Evolutionary conservation across 2,113 vertebrate genomes (phyloP).

Genomic region (Nansenia antarctica): DNA sequence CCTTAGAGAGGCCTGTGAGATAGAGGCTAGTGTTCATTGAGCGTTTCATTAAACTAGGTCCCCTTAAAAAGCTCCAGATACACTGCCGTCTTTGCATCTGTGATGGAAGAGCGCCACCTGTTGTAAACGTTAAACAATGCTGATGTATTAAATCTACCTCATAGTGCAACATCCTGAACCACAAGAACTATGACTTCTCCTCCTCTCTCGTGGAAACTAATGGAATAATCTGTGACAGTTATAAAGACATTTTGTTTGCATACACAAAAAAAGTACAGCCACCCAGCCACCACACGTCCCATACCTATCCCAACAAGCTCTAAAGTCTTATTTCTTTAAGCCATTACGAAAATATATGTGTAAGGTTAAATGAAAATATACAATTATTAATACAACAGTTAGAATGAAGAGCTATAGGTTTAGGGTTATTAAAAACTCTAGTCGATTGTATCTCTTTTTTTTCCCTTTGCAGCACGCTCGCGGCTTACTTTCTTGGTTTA

Average conservation of each 20-base stretch:
- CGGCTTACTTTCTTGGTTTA: constrained; percentile 66
- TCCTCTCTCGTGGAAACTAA: constrained; percentile 30
- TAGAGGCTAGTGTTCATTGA: neutral
- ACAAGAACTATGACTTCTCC: neutral
- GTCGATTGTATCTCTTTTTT: constrained; percentile 63
- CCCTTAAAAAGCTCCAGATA: neutral
- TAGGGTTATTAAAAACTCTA: constrained; percentile 67
- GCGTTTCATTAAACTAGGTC: neutral
- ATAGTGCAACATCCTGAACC: neutral
- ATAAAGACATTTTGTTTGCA: constrained; percentile 5
- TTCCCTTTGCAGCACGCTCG: constrained; percentile 63
- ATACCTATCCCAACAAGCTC: constrained; percentile 4
- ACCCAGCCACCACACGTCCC: neutral
- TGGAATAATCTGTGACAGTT: constrained; percentile 34
- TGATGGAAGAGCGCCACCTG: neutral
- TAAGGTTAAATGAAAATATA: constrained; percentile 86
- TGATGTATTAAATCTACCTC: neutral
- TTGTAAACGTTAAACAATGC: neutral
- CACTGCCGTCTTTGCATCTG: neutral
- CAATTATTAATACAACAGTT: constrained; percentile 73
- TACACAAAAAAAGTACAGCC: constrained; percentile 1
- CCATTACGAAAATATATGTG: constrained; percentile 93
- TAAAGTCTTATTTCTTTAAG: constrained; percentile 62
- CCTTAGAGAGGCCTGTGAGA: neutral
- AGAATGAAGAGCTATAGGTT: constrained; percentile 71